These are phyloP conservation scores for Drosophila testacea DNA, from an alignment of 2,888 invertebrate genomes.

Conservation along the genomic window DNA sequence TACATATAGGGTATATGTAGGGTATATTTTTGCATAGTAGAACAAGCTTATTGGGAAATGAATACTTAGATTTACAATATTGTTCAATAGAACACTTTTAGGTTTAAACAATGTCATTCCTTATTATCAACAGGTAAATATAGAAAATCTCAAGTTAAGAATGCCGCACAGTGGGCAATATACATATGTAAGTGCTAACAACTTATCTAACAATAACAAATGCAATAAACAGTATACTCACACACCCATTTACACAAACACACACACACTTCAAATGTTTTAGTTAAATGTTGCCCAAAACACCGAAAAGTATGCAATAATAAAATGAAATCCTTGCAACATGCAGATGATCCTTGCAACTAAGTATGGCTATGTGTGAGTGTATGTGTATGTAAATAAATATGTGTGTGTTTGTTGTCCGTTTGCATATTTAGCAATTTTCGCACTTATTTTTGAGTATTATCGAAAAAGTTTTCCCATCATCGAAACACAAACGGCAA, in stretches of 20 bases:
- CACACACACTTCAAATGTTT: background rate
- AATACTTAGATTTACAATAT: background rate
- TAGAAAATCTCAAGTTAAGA: background rate
- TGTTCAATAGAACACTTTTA: background rate
- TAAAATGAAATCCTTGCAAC: constrained; percentile 57
- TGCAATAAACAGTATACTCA: constrained; percentile 17
- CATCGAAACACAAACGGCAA: constrained; percentile 68
- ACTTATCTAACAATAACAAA: constrained; percentile 1
- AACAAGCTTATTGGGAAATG: too few relatives aligned
- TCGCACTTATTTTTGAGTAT: constrained; percentile 59
- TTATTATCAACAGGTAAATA: background rate
- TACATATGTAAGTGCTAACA: constrained; percentile 20
- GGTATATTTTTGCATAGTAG: too few relatives aligned
- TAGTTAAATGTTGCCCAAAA: constrained; percentile 1
- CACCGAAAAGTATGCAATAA: constrained; percentile 54
- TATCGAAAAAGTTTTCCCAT: constrained; percentile 83
- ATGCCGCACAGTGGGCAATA: background rate
- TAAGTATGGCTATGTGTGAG: background rate
- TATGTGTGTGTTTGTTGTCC: constrained; percentile 25
- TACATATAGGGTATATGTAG: too few relatives aligned
- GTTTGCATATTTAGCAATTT: constrained; percentile 67
- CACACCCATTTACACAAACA: constrained; percentile 11
- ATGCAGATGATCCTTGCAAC: constrained; percentile 15
- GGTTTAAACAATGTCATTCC: background rate
- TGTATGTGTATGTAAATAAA: constrained; percentile 1